Conservation (phyloP, 1,140 invertebrate genomes). For the Drosophila oshimai region DNA sequence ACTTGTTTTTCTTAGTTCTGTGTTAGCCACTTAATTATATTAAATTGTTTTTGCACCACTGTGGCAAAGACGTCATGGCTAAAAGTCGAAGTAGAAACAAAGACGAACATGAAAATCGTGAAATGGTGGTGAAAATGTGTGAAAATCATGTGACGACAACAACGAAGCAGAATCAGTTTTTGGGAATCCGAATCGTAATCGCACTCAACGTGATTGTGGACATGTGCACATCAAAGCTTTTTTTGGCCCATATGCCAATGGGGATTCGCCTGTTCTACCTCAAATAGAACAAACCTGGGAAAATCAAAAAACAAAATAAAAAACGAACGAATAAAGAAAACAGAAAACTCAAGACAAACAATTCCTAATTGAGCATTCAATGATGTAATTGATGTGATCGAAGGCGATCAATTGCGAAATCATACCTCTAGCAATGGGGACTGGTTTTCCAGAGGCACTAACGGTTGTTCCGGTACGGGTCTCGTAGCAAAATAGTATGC, state of each 20-base stretch:
- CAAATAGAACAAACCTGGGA: constrained; percentile 25
- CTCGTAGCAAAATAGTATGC: constrained; percentile 89
- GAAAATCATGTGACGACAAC: constrained; percentile 76
- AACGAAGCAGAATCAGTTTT: constrained; percentile 49
- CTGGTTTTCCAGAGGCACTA: constrained; percentile 90
- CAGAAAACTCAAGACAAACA: constrained; percentile 29
- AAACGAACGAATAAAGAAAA: background rate
- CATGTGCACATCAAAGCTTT: constrained; percentile 70
- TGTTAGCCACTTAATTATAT: constrained; percentile 37
- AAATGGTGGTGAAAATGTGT: constrained; percentile 42
- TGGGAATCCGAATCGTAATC: constrained; percentile 28
- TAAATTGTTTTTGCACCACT: constrained; percentile 52
- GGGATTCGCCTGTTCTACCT: constrained; percentile 52
- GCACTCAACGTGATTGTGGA: constrained; percentile 49
- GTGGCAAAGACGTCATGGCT: constrained; percentile 57
- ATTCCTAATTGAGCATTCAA: constrained; percentile 30
- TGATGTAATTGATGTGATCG: constrained; percentile 54
- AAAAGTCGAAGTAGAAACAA: constrained; percentile 41
- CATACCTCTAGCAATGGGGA: constrained; percentile 87
- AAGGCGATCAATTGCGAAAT: constrained; percentile 6
- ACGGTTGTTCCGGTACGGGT: constrained; percentile 88
- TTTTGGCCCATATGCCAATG: constrained; percentile 12
- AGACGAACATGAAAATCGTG: constrained; percentile 38
- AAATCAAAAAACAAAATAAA: background rate
- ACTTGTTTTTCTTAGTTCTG: constrained; percentile 29